Conservation (phyloP, 2,888 invertebrate species). For the Sarcophaga caerulescens region DNA sequence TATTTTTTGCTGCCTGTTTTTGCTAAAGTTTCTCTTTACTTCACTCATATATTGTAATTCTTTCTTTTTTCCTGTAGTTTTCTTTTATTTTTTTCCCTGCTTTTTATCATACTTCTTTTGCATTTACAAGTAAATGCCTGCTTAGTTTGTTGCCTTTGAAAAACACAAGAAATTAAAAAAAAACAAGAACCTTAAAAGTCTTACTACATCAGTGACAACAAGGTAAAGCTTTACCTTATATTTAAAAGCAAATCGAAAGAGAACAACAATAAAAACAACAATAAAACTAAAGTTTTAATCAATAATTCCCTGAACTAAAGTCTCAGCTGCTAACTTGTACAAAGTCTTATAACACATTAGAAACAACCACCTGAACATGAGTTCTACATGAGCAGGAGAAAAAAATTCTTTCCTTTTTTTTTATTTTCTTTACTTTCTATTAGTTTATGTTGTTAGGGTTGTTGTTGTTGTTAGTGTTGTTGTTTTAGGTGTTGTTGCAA, state of each 20-base stretch:
- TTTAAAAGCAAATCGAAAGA: not conserved
- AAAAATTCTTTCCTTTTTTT: slow-evolving; percentile 38
- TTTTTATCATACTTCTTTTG: slow-evolving; percentile 15
- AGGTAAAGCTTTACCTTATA: slow-evolving; percentile 31
- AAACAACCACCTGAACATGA: slow-evolving; percentile 49
- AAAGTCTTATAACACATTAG: slow-evolving; percentile 55
- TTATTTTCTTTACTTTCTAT: not conserved
- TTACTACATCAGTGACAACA: slow-evolving; percentile 60
- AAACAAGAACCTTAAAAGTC: slow-evolving; percentile 31
- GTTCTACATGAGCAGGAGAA: not conserved
- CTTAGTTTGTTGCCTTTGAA: not conserved
- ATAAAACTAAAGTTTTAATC: slow-evolving; percentile 62
- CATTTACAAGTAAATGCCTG: slow-evolving; percentile 41
- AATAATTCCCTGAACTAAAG: slow-evolving; percentile 63
- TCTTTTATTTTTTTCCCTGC: not conserved
- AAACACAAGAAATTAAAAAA: not conserved
- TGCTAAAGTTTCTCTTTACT: not conserved
- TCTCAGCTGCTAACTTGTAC: slow-evolving; percentile 62
- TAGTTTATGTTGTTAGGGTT: slow-evolving; percentile 3
- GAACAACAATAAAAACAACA: not conserved
- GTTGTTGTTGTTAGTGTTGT: not conserved
- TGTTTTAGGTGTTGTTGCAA: not conserved
- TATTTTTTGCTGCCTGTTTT: not conserved
- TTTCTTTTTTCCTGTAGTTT: no score
- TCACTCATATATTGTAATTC: no score